phyloP scores from a whole-genome alignment of 92 coral and sea anemone genomes.

The Actinostola sp. region DNA sequence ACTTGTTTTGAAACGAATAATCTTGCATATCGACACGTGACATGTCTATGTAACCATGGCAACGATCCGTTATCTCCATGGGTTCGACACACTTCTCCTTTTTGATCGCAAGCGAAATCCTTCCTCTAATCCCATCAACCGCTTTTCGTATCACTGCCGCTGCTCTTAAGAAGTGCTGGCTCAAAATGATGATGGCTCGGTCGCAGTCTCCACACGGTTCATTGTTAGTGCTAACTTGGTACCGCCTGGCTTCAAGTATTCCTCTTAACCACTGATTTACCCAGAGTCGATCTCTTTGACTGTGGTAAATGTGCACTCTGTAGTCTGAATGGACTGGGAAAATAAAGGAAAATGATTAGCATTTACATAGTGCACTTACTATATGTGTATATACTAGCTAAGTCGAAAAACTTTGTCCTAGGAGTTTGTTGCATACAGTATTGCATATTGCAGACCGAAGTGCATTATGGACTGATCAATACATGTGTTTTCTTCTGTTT shows the following conservation, averaged over 20 bases:
- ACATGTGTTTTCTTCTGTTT: no score
- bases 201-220: constrained; percentile 37
- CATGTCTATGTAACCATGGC: constrained; percentile 35
- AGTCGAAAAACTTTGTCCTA: no score
- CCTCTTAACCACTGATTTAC: constrained; percentile 71
- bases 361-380: no score
- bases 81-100: constrained; percentile 21
- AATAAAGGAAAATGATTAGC: neutral
- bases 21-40: constrained; percentile 41
- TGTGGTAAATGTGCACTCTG: constrained; percentile 74
- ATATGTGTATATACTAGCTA: no score
- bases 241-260: constrained; percentile 68
- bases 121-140: constrained; percentile 22
- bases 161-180: constrained; percentile 24
- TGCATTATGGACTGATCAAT: no score
- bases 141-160: constrained; percentile 3
- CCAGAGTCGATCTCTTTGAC: constrained; percentile 64
- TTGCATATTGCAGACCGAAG: no score
- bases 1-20: constrained; percentile 40
- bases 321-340: constrained; percentile 64
- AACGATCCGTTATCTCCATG: constrained; percentile 8
- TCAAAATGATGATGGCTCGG: constrained; percentile 58
- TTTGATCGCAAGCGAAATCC: constrained; percentile 26
- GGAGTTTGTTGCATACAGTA: no score
- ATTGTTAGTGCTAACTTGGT: constrained; percentile 55